Conservation (phyloP, 2,113 vertebrate species). For the Albula goreensis region DNA sequence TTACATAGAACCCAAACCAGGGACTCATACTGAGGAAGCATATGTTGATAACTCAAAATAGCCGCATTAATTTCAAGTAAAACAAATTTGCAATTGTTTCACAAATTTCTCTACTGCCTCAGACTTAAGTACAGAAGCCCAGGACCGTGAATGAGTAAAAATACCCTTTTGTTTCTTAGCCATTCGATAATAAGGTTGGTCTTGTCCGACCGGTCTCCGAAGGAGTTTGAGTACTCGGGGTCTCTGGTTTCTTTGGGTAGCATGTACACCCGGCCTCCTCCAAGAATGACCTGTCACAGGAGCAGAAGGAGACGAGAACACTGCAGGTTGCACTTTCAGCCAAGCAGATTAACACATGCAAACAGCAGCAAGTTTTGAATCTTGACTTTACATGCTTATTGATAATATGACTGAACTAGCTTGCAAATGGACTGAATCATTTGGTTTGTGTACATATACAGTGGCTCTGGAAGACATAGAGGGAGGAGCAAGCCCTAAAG, state of each 20-base stretch:
- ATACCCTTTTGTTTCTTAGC: slow-evolving; percentile 61
- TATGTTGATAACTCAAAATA: neutral
- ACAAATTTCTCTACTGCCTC: neutral
- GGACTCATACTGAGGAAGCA: too few species aligned
- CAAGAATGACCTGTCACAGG: slow-evolving; percentile 47
- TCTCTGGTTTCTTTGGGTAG: slow-evolving; percentile 45
- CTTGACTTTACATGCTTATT: too few species aligned
- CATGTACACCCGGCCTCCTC: slow-evolving; percentile 77
- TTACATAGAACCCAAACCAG: too few species aligned
- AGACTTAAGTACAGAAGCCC: neutral
- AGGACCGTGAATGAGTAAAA: neutral
- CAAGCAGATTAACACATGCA: neutral
- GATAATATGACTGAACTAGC: too few species aligned
- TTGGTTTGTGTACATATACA: too few species aligned
- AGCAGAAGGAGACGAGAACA: neutral
- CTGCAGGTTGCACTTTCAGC: neutral
- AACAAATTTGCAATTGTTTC: neutral
- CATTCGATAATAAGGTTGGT: slow-evolving; percentile 64
- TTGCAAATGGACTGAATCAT: too few species aligned
- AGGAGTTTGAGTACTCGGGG: slow-evolving; percentile 58
- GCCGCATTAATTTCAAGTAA: neutral
- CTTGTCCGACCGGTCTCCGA: slow-evolving; percentile 58
- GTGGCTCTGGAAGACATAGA: too few species aligned
- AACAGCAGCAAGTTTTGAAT: neutral
- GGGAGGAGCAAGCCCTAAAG: too few species aligned